phyloP scores from a whole-genome alignment of 1,140 invertebrate genomes.

The Drosophila novamexicana region DNA sequence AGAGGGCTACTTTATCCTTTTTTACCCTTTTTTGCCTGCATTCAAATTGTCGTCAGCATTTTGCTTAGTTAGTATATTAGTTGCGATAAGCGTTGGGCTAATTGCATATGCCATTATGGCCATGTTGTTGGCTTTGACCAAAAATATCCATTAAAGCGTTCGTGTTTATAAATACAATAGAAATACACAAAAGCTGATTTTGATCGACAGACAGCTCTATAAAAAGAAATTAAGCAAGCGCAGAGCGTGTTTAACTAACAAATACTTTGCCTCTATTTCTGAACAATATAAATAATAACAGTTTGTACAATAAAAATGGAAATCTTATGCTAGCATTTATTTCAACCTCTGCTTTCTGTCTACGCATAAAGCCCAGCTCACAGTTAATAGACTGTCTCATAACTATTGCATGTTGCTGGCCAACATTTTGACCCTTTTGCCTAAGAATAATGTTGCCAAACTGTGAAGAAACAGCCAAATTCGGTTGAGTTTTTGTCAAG shows the following conservation, averaged over 20 bases:
- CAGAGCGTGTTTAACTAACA: no score
- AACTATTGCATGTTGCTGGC: no score
- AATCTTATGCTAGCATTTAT: no score
- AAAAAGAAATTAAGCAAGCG: background rate
- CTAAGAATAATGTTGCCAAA: no score
- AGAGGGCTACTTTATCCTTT: background rate
- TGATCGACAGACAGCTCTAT: background rate
- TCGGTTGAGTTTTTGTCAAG: no score
- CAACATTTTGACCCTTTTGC: no score
- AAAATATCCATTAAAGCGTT: slow-evolving; percentile 24
- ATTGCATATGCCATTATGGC: slow-evolving; percentile 38
- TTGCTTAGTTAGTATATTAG: background rate
- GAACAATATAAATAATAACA: background rate
- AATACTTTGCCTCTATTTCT: no score
- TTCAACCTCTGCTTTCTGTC: no score
- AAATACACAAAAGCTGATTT: slow-evolving; percentile 18
- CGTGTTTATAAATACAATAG: slow-evolving; percentile 11
- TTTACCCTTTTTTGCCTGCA: background rate
- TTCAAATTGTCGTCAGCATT: slow-evolving; percentile 21
- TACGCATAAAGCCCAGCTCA: background rate
- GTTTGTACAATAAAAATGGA: no score
- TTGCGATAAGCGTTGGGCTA: slow-evolving; percentile 27
- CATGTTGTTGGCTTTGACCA: background rate
- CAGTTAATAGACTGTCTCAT: no score
- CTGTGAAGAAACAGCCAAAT: no score